Conservation (phyloP, 2,113 vertebrate species). For the Paralichthys olivaceus region DNA sequence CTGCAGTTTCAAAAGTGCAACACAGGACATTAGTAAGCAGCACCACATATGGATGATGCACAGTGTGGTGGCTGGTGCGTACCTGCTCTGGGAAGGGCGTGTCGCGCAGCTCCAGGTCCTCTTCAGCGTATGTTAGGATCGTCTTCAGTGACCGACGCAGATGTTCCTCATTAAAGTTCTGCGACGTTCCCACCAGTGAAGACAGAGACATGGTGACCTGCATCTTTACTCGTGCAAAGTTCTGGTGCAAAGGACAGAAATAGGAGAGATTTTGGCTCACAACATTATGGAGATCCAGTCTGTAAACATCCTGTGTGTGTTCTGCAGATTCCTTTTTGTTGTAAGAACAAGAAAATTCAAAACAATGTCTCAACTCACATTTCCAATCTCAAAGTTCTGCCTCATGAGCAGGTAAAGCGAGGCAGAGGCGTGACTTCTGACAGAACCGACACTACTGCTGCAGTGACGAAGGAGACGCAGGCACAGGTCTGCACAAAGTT, state of each 20-base stretch:
- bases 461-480: conserved; percentile 92
- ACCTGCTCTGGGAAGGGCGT: conserved; percentile 92
- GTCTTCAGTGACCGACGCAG: conserved; percentile 91
- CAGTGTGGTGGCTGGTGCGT: not conserved
- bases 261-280: not conserved
- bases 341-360: not conserved
- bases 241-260: conserved; percentile 73
- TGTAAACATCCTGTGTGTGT: not conserved
- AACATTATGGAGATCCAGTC: not conserved
- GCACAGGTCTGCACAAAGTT: conserved; percentile 92
- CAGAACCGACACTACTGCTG: conserved; percentile 85
- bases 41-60: not conserved
- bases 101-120: conserved; percentile 89
- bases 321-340: not conserved
- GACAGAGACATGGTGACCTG: conserved; percentile 95
- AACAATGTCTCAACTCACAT: conserved; percentile 78
- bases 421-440: conserved; percentile 90
- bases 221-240: conserved; percentile 96
- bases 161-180: conserved; percentile 92
- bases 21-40: not conserved
- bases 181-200: conserved; percentile 89
- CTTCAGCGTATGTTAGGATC: conserved; percentile 91
- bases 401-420: conserved; percentile 96
- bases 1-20: conserved; percentile 68
- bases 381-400: conserved; percentile 94